A percentile compares a stretch with the other conserved stretches of the same genome.
phyloP scores from a whole-genome alignment of 2,113 vertebrate genomes.

The Bucco capensis region DNA sequence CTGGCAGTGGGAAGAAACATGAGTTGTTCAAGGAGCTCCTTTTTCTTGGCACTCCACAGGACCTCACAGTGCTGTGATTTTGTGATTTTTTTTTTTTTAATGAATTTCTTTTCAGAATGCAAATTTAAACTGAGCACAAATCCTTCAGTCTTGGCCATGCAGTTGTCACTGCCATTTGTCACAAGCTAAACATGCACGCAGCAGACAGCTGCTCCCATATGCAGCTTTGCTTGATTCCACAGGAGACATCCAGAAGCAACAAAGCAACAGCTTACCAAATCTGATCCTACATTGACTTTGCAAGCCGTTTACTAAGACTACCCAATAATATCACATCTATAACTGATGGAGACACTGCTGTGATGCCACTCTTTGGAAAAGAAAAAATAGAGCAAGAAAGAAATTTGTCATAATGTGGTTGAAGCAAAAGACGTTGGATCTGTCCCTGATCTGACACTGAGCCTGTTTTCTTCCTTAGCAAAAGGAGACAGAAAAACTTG shows the following conservation, averaged over 20 bases:
- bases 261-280: not conserved
- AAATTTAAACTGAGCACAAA: not conserved
- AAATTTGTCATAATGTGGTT: not conserved
- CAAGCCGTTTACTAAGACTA: not conserved
- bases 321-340: not conserved
- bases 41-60: conserved; percentile 32
- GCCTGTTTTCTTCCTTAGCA: not conserved
- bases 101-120: not conserved
- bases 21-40: not conserved
- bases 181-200: not conserved
- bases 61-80: not conserved
- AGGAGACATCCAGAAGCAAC: not conserved
- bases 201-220: not conserved
- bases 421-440: not conserved
- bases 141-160: not conserved
- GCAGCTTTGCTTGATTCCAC: not conserved
- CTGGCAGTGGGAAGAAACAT: not conserved
- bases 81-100: too few species aligned
- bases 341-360: not conserved
- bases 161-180: not conserved
- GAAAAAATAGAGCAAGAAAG: not conserved
- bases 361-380: not conserved
- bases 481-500: not conserved
- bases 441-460: not conserved
- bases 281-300: not conserved